Evolutionary conservation across 2,113 vertebrate genomes (phyloP), one percentile per base, ranked within the genome.

Genomic region (Oceanodroma tethys): DNA sequence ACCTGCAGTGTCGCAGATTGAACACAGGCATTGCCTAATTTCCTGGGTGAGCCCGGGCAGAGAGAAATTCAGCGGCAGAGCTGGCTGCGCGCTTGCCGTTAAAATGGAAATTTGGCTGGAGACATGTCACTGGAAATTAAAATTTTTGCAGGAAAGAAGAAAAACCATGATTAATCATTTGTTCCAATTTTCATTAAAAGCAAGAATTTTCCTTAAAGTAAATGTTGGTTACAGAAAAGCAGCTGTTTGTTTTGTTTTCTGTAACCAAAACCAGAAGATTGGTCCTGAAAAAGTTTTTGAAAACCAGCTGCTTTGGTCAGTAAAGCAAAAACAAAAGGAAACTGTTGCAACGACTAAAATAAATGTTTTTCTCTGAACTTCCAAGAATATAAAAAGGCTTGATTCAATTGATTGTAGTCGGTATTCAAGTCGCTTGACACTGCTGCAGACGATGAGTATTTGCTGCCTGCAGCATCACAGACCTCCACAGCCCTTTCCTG

Each of bases 171-270:
- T 87, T 50, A 74, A 93, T 56, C 36, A 52, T 74, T 92, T 87
- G 68, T 87, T 87, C 94, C 22, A 68, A 52, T 65, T 95, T 94
- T 76, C 81, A 62, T 82, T 87, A 87, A 71, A 97, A 85, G 60
- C 52, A 91, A 94, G 56, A 83, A 82, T 87, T 87, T 93, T 80
- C 80, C 70, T 93, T 87, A 89, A 94, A 91, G 93, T 87, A 88
- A 88, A 92, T 20, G 36, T 36, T 82, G 45, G 73, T 68, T 75
- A 30, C 50, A 73, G 63, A 88, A 66, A 86, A 88, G 65, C 86
- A 96, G 86, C 93, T 89, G 67, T 63, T 94, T 75, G 81, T 67
- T 96, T 95, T 93, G 91, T 94, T 95, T 95, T 68, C 91, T 81
- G 53, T 93, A 95, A 95, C 48, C 30, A 87, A 76, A 96, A 72